phyloP scores from a whole-genome alignment of 1,140 invertebrate species.

The Lucilia cuprina region DNA sequence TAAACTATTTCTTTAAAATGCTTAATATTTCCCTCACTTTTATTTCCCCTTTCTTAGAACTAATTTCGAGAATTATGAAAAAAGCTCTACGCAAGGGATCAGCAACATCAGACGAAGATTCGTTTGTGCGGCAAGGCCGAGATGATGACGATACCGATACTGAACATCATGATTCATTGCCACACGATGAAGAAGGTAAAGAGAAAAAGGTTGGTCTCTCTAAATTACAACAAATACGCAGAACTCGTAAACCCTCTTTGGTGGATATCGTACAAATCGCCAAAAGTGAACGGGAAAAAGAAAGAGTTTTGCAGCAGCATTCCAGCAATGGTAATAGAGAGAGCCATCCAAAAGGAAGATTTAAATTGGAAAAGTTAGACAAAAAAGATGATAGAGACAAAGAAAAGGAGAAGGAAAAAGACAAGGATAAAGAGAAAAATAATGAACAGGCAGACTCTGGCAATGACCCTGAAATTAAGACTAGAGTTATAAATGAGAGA shows the following conservation, averaged over 20 bases:
- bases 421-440: conserved; percentile 42
- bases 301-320: conserved; percentile 34
- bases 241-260: conserved; percentile 57
- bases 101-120: conserved; percentile 66
- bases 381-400: conserved; percentile 11
- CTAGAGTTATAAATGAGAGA: conserved; percentile 56
- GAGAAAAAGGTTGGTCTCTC: conserved; percentile 52
- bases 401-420: conserved; percentile 38
- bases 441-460: conserved; percentile 42
- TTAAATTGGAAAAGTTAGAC: conserved; percentile 43
- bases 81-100: conserved; percentile 68
- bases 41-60: conserved; percentile 58
- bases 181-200: conserved; percentile 66
- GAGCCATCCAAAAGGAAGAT: conserved; percentile 43
- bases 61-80: conserved; percentile 71
- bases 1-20: neutral
- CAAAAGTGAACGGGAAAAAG: conserved; percentile 53
- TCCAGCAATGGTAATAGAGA: conserved; percentile 38
- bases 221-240: conserved; percentile 55
- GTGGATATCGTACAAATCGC: conserved; percentile 61
- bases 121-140: conserved; percentile 49
- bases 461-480: conserved; percentile 57
- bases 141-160: conserved; percentile 70
- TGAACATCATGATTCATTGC: conserved; percentile 72
- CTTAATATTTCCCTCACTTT: neutral